A percentile compares a stretch with the other conserved stretches of the same genome.
Evolutionary conservation across 2,888 invertebrate genomes (phyloP).

Genomic region (Rhagium mordax): DNA sequence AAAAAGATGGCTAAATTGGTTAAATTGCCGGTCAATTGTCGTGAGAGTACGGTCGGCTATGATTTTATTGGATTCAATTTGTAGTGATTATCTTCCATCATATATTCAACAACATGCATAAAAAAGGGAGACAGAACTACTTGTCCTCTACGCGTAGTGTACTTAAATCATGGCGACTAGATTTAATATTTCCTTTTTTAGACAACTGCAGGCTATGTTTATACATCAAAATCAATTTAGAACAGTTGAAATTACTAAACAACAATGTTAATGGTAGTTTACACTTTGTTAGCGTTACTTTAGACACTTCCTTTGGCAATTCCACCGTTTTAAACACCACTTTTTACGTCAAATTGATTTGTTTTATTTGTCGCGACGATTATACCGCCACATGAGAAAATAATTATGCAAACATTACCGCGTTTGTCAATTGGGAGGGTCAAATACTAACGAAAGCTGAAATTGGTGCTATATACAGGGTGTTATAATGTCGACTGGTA

Average conservation of each 20-base stretch:
- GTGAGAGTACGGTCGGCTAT: slow-evolving; percentile 65
- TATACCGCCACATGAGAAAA: neutral
- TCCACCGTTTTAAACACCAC: slow-evolving; percentile 9
- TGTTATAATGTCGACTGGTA: too few species aligned
- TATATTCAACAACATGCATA: slow-evolving; percentile 51
- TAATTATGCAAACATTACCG: too few species aligned
- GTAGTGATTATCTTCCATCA: slow-evolving; percentile 65
- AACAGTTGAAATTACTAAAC: slow-evolving; percentile 51
- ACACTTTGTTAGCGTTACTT: slow-evolving; percentile 46
- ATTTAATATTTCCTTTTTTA: slow-evolving; percentile 61
- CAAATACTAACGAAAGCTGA: too few species aligned
- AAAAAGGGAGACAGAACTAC: slow-evolving; percentile 57
- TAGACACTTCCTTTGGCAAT: slow-evolving; percentile 32
- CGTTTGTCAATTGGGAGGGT: too few species aligned
- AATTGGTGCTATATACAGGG: too few species aligned
- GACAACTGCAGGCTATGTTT: slow-evolving; percentile 54
- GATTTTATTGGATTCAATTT: slow-evolving; percentile 69
- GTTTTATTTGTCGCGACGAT: neutral
- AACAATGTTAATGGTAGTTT: slow-evolving; percentile 50
- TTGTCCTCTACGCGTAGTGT: slow-evolving; percentile 44
- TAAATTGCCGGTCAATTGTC: slow-evolving; percentile 70
- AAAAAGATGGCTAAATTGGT: slow-evolving; percentile 69
- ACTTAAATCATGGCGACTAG: slow-evolving; percentile 55
- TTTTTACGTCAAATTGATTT: slow-evolving; percentile 24
- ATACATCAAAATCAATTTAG: slow-evolving; percentile 55